Conservation (phyloP, 2,113 vertebrate genomes). For the Nipponia nippon region DNA sequence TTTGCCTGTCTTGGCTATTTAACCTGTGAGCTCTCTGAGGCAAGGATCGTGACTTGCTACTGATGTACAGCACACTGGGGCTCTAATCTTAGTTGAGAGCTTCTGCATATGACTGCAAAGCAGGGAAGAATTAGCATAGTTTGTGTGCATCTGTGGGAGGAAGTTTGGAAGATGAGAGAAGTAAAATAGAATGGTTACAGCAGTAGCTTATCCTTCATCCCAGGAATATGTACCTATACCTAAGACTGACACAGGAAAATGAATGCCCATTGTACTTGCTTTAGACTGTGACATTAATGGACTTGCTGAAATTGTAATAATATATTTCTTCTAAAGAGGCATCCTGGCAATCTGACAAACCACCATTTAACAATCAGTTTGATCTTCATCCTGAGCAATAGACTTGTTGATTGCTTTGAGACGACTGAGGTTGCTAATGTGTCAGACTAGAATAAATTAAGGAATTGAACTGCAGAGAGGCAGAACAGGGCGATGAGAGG, state of each 20-base stretch:
- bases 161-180: background rate
- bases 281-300: background rate
- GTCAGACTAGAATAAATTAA: background rate
- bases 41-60: background rate
- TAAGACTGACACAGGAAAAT: background rate
- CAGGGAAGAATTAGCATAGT: background rate
- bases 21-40: background rate
- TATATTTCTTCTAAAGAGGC: background rate
- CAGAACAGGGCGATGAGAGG: background rate
- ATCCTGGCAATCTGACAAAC: background rate
- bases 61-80: background rate
- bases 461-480: background rate
- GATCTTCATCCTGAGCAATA: background rate
- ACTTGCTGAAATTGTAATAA: background rate
- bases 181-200: background rate
- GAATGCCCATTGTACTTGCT: background rate
- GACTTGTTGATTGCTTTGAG: background rate
- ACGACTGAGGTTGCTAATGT: background rate
- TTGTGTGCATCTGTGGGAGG: background rate
- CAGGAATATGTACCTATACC: rapidly evolving
- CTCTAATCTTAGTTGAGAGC: background rate
- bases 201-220: background rate
- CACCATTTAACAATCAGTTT: background rate
- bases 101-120: background rate
- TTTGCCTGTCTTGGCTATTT: background rate